Base-by-base conservation (phyloP, 2,888 invertebrate genomes). In the Microchrysa polita region DNA sequence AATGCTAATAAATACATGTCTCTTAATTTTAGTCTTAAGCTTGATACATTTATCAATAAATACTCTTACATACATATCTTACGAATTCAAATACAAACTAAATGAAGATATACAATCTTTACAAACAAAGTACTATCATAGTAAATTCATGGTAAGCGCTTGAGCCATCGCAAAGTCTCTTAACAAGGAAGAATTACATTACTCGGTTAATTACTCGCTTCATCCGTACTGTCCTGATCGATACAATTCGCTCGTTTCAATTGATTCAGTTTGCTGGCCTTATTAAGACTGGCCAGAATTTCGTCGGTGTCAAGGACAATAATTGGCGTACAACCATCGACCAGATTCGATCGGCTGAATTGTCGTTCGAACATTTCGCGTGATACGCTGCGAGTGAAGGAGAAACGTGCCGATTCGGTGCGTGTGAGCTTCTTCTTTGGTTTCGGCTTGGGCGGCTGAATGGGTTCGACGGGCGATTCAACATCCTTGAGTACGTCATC, bases 401-500 rank as follows among this genome's bases (percentile, higher is more conserved):
- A 85, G 80, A 85, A 85, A 14, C 85, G 82, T 74, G 83, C 74
- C 0, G 84, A 85, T 75, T 83, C 83, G 74, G 82, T 83, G 22
- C 85, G 79, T n/a, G 83, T 84, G 12, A 85, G 81, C 77, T 81
- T 83, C 80, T 83, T 84, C 77, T 82, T 83, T 42, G 72, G 65
- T 55, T 60, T 73, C 18, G 74, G 81, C 44, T 81, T 76, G 80
- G 40, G 20, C n/a, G 44, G 42, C 34, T 44, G 44, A n/a, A 63
- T 73, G 20, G 53, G 55, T 53, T 73, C 67, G 14, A 40, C 42
- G 9, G 67, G 65, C n/a, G 72, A 72, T 48, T 65, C 65, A 48
- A 60, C 82, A 74, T 83, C 84, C 10, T 86, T 82, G 72, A 90
- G 79, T 9, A 90, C 84, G 74, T 90, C 89, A 7, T 86, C 86